Conservation (phyloP, 2,888 invertebrate genomes). For the Leptinotarsa rubiginosa region DNA sequence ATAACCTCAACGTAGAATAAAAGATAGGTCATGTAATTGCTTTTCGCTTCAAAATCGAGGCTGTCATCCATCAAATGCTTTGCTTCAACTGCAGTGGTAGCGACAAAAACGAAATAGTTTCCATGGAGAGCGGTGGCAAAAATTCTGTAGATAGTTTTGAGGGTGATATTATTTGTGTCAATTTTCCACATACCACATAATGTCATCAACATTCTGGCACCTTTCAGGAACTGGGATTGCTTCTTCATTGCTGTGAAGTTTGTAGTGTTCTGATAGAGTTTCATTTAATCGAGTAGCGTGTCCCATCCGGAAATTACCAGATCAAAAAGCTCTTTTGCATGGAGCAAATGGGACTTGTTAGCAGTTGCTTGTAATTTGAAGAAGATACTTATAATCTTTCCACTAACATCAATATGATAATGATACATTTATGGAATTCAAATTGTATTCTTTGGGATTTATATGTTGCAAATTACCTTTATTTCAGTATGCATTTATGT, state of each 20-base stretch:
- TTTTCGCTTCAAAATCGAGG: background rate
- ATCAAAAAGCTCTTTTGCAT: too few species aligned
- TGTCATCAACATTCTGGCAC: background rate
- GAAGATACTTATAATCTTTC: too few species aligned
- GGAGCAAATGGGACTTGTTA: too few species aligned
- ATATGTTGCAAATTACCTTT: too few species aligned
- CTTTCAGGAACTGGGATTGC: background rate
- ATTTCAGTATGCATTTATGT: too few species aligned
- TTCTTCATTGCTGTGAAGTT: background rate
- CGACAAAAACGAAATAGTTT: background rate
- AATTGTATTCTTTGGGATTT: too few species aligned
- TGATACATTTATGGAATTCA: too few species aligned
- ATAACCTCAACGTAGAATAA: background rate
- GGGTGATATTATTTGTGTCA: background rate
- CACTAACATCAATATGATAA: too few species aligned
- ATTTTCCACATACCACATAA: constrained; percentile 13
- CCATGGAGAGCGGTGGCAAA: background rate
- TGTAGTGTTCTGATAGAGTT: background rate
- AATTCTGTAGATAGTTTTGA: background rate
- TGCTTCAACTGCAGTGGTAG: background rate
- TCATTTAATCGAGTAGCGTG: too few species aligned
- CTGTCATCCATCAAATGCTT: background rate
- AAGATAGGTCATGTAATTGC: background rate
- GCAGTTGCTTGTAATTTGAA: too few species aligned
- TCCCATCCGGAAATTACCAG: too few species aligned